These are phyloP conservation scores for Lucifuga dentata DNA, from an alignment of 2,113 vertebrate species.

Conservation along the genomic window DNA sequence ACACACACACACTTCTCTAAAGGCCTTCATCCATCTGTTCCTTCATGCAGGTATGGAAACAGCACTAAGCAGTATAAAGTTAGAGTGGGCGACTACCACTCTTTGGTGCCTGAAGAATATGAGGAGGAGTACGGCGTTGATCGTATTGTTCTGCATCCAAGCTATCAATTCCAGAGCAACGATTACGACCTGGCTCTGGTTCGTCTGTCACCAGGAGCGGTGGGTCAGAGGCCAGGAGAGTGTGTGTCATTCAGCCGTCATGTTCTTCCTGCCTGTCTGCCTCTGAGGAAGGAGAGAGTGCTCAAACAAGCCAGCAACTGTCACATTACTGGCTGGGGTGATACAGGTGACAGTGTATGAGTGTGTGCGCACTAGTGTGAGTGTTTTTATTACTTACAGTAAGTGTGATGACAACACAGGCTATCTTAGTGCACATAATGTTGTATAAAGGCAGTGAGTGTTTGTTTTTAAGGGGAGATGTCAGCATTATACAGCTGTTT, in stretches of 20 bases:
- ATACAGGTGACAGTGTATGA: slow-evolving; percentile 88
- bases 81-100: slow-evolving; percentile 94
- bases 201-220: slow-evolving; percentile 83
- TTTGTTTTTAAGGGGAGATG: slow-evolving; percentile 25
- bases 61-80: slow-evolving; percentile 89
- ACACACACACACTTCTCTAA: background rate
- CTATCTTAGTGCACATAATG: slow-evolving; percentile 50
- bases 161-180: slow-evolving; percentile 87
- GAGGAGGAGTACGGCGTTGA: slow-evolving; percentile 91
- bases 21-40: background rate
- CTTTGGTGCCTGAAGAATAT: slow-evolving; percentile 92
- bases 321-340: slow-evolving; percentile 97
- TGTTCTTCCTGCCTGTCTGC: slow-evolving; percentile 92
- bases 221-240: slow-evolving; percentile 64
- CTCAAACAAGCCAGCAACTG: slow-evolving; percentile 90
- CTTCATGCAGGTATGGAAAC: slow-evolving; percentile 89
- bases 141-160: slow-evolving; percentile 87
- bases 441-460: background rate
- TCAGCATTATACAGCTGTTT: slow-evolving; percentile 58
- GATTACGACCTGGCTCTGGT: slow-evolving; percentile 95
- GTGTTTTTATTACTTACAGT: slow-evolving; percentile 27
- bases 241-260: slow-evolving; percentile 88
- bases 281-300: slow-evolving; percentile 86
- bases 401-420: slow-evolving; percentile 18
- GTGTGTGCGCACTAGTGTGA: slow-evolving; percentile 6